Conservation (phyloP, 2,888 invertebrate species). For the Phymatocera aterrima region DNA sequence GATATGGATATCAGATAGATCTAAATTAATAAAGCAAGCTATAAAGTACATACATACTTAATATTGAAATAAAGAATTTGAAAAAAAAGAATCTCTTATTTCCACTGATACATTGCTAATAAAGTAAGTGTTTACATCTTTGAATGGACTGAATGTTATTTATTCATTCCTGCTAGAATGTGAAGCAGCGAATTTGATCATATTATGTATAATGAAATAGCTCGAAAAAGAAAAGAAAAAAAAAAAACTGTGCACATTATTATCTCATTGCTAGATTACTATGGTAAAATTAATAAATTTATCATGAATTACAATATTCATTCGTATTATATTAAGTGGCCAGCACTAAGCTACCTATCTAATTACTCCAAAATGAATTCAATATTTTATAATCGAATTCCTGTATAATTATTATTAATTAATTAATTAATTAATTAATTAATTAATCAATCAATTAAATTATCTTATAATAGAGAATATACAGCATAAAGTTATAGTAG, state of each 20-base stretch:
- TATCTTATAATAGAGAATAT: slow-evolving; percentile 41
- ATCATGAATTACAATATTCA: slow-evolving; percentile 39
- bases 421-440: slow-evolving; percentile 42
- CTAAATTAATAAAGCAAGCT: slow-evolving; percentile 10
- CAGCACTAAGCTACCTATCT: slow-evolving; percentile 44
- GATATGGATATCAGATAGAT: slow-evolving; percentile 2
- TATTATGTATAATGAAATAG: slow-evolving; percentile 15
- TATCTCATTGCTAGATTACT: slow-evolving; percentile 26
- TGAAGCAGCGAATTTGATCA: slow-evolving; percentile 39
- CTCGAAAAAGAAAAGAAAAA: not conserved
- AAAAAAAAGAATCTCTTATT: not conserved
- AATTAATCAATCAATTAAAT: slow-evolving; percentile 43
- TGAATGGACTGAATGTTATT: slow-evolving; percentile 22
- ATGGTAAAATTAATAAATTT: slow-evolving; percentile 37
- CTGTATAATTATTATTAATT: slow-evolving; percentile 39
- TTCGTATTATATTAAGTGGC: no score
- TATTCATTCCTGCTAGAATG: slow-evolving; percentile 31
- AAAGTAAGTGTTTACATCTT: slow-evolving; percentile 14
- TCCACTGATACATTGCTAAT: slow-evolving; percentile 24
- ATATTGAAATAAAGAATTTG: slow-evolving; percentile 3
- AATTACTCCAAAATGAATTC: slow-evolving; percentile 37
- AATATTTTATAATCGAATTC: slow-evolving; percentile 40
- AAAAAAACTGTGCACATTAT: not conserved
- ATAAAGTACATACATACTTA: no score
- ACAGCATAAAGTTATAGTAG: slow-evolving; percentile 45